Evolutionary conservation across 2,113 vertebrate genomes (phyloP).

Genomic region (Carlito syrichta): DNA sequence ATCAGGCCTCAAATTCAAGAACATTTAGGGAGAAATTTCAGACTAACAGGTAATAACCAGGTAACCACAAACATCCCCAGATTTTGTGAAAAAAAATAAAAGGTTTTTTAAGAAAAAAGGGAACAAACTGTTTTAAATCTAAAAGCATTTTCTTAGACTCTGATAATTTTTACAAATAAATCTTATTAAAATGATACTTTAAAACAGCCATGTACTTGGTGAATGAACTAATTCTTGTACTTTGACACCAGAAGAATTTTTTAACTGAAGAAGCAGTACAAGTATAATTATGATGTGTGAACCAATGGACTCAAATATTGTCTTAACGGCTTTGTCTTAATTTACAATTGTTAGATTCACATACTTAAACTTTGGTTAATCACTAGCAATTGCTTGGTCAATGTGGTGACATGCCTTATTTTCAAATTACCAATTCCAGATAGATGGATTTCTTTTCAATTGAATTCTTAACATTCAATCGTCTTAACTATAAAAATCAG

Average conservation of each 20-base stretch:
- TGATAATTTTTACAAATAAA: background rate
- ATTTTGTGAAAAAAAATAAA: constrained; percentile 16
- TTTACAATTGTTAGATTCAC: background rate
- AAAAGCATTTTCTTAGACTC: background rate
- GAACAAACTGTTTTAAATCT: background rate
- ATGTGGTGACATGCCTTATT: background rate
- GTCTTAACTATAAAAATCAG: background rate
- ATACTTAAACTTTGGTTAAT: constrained; percentile 11
- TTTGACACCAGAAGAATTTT: background rate
- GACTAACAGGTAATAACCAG: background rate
- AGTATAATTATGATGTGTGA: background rate
- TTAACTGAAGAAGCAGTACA: background rate
- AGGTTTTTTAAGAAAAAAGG: background rate
- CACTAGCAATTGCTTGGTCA: background rate
- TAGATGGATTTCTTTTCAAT: background rate
- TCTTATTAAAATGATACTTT: background rate
- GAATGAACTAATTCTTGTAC: background rate
- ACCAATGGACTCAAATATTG: background rate
- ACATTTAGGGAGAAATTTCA: background rate
- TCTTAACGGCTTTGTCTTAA: background rate
- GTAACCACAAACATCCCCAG: background rate
- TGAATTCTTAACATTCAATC: background rate
- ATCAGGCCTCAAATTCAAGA: background rate
- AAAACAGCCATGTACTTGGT: background rate
- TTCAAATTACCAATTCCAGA: background rate